phyloP scores from a whole-genome alignment of 2,888 invertebrate genomes.

The Andrena camellia region DNA sequence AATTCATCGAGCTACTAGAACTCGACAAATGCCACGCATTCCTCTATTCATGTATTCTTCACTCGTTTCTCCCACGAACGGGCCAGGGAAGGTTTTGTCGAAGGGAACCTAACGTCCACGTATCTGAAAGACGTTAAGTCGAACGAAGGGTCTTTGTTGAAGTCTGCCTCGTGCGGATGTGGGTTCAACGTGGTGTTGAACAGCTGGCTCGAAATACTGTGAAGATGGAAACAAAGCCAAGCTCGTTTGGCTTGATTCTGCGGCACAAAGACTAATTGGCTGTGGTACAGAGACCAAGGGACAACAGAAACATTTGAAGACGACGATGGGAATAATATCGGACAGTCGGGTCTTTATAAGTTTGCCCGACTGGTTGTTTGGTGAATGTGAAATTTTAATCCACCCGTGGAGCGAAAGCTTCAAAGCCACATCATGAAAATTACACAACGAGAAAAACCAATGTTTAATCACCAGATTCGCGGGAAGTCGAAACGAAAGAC shows the following conservation, averaged over 20 bases:
- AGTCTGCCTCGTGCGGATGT: slow-evolving; percentile 18
- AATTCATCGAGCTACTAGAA: slow-evolving; percentile 46
- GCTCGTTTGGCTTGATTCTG: slow-evolving; percentile 39
- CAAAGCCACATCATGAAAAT: not conserved
- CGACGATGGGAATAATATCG: not conserved
- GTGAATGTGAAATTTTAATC: slow-evolving; percentile 14
- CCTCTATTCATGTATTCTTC: slow-evolving; percentile 32
- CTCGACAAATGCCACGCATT: slow-evolving; percentile 35
- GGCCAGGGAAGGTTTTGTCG: not conserved
- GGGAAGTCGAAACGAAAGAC: not conserved
- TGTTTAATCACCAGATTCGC: not conserved
- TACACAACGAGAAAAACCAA: not conserved
- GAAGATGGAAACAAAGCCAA: slow-evolving; percentile 33
- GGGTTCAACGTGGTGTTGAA: slow-evolving; percentile 20
- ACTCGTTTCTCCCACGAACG: slow-evolving; percentile 12
- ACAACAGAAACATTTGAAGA: slow-evolving; percentile 29
- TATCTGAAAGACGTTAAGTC: not conserved
- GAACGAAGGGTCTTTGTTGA: slow-evolving; percentile 11
- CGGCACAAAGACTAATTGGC: slow-evolving; percentile 27
- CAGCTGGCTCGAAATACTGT: slow-evolving; percentile 4
- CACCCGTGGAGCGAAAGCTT: not conserved
- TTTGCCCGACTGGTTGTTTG: slow-evolving; percentile 7
- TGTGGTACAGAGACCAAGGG: slow-evolving; percentile 11
- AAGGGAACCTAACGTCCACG: slow-evolving; percentile 11
- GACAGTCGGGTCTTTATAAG: slow-evolving; percentile 7